A percentile compares a stretch with the other conserved stretches of the same genome.
Conservation (phyloP, 2,797 vertebrate species). For the Acanthopagrus latus region DNA sequence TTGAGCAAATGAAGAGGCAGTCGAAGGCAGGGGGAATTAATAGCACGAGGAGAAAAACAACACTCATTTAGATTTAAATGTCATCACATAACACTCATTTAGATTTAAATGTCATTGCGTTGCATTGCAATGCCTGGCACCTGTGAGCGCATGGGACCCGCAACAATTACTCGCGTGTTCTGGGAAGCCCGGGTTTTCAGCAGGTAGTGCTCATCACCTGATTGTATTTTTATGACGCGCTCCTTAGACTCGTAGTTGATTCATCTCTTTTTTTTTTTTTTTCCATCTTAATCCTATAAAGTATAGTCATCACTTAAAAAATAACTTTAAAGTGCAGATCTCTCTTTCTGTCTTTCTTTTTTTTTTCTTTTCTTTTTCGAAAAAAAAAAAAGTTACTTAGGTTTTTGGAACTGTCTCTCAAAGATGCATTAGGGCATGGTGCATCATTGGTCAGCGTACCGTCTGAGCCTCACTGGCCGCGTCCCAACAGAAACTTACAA, state of each 20-base stretch:
- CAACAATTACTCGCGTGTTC: conserved; percentile 26
- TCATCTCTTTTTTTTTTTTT: conserved; percentile 24
- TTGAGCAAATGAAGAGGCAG: conserved; percentile 69
- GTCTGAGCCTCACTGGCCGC: conserved; percentile 37
- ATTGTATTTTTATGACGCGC: conserved; percentile 4
- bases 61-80: conserved; percentile 54
- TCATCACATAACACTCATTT: conserved; percentile 45
- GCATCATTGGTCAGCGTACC: conserved; percentile 33
- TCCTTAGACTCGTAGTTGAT: conserved; percentile 9
- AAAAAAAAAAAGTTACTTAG: conserved; percentile 19
- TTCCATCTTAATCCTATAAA: conserved; percentile 10
- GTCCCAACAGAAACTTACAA: conserved; percentile 39
- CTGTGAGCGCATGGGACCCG: conserved; percentile 1
- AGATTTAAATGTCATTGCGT: conserved; percentile 50
- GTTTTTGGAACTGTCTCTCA: conserved; percentile 54
- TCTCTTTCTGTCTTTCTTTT: neutral
- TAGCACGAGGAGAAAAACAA: conserved; percentile 21
- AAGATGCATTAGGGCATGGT: conserved; percentile 42
- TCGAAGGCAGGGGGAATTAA: conserved; percentile 58
- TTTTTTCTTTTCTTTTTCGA: neutral
- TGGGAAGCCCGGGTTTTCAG: conserved; percentile 2
- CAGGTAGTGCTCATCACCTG: neutral
- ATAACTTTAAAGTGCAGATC: conserved; percentile 8
- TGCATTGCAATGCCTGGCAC: conserved; percentile 46
- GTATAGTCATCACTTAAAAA: conserved; percentile 6